Percentiles rank a stretch among this genome's conserved stretches.
Conservation (phyloP, 2,888 invertebrate species). For the Cephus pygmeus region DNA sequence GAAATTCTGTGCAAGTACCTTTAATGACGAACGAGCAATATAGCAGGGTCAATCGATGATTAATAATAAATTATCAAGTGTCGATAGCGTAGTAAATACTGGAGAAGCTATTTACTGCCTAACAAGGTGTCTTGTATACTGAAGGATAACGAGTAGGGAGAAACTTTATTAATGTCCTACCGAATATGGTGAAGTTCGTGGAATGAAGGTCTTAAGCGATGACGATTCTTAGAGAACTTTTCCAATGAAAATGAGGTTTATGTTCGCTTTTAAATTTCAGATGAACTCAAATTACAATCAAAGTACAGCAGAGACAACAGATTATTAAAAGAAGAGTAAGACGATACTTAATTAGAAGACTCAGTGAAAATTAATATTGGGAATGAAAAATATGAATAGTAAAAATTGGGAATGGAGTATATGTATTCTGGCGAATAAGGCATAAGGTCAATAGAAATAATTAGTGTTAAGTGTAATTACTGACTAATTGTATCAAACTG, state of each 20-base stretch:
- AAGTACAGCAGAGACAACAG: not conserved
- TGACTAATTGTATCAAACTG: constrained; percentile 1
- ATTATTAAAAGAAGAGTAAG: not conserved
- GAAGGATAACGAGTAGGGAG: constrained; percentile 13
- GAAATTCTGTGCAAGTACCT: not conserved
- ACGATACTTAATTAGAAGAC: not conserved
- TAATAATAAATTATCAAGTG: not conserved
- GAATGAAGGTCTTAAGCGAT: constrained; percentile 9
- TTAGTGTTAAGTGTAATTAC: not conserved
- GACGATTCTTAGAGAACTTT: not conserved
- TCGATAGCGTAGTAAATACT: not conserved
- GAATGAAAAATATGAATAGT: not conserved
- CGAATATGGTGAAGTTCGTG: constrained; percentile 19
- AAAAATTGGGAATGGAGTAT: not conserved
- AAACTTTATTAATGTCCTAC: constrained; percentile 16
- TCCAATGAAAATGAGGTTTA: not conserved
- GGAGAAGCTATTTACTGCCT: constrained; percentile 6
- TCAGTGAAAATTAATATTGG: not conserved
- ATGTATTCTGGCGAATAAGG: not conserved
- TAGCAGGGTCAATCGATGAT: not conserved
- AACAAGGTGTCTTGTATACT: constrained; percentile 13
- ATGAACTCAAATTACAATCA: not conserved
- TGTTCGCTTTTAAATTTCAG: not conserved
- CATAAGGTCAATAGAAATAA: not conserved
- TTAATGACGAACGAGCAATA: not conserved